Evolutionary conservation across 1,140 invertebrate species (phyloP).

Genomic region (Bombus affinis): DNA sequence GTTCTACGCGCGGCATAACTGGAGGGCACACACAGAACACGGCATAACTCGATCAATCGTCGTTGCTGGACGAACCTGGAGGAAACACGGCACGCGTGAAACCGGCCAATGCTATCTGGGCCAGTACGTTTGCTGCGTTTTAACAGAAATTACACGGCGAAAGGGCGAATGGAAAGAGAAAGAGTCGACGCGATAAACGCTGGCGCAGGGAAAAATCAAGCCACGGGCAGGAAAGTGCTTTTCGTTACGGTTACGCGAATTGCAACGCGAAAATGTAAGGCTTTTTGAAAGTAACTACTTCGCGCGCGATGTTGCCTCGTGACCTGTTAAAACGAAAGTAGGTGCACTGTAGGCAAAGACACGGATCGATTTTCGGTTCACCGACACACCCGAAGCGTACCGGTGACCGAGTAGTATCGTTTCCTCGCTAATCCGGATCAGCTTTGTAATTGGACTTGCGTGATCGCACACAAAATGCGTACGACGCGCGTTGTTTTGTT

Average conservation of each 20-base stretch:
- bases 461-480: slow-evolving; percentile 13
- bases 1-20: slow-evolving; percentile 27
- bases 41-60: slow-evolving; percentile 41
- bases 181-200: not conserved
- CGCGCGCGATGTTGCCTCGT: too few species aligned
- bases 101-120: not conserved
- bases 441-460: slow-evolving; percentile 16
- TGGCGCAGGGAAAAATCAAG: not conserved
- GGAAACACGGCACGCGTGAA: slow-evolving; percentile 4
- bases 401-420: slow-evolving; percentile 16
- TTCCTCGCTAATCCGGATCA: slow-evolving; percentile 7
- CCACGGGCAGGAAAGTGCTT: not conserved
- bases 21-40: slow-evolving; percentile 1
- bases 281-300: not conserved
- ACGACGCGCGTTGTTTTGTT: slow-evolving; percentile 5
- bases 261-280: not conserved
- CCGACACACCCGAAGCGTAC: not conserved
- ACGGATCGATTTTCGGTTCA: slow-evolving; percentile 39
- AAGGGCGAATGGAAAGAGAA: not conserved
- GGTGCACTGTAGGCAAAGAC: slow-evolving; percentile 31
- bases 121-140: not conserved
- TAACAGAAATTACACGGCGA: slow-evolving; percentile 13
- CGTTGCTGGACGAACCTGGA: not conserved
- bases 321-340: slow-evolving; percentile 32
- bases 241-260: slow-evolving; percentile 5